Conservation (phyloP, 2,113 vertebrate species). For the Eulemur rufifrons region DNA sequence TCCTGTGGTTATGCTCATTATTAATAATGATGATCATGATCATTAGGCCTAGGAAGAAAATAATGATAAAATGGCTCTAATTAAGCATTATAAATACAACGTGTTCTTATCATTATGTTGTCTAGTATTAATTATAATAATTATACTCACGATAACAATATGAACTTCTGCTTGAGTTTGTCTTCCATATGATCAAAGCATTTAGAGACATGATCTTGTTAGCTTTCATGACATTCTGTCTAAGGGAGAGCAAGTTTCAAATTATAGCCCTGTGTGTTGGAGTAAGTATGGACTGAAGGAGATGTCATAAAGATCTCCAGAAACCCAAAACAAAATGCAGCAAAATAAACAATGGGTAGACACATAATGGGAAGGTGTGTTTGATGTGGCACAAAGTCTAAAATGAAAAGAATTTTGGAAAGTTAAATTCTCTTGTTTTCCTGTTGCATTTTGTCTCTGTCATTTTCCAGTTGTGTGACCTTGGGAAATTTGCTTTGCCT, state of each 20-base stretch:
- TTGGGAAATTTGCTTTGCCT: neutral
- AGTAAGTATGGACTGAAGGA: neutral
- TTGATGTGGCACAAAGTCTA: neutral
- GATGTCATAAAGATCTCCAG: neutral
- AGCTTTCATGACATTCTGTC: neutral
- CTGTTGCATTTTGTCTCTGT: neutral
- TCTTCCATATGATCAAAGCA: slow-evolving; percentile 59
- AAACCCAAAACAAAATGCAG: neutral
- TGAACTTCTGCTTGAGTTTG: slow-evolving; percentile 58
- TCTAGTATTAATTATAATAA: slow-evolving; percentile 73
- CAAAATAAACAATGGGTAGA: neutral
- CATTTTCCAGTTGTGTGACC: slow-evolving; percentile 4
- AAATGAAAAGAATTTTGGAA: neutral
- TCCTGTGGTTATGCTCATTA: slow-evolving; percentile 62
- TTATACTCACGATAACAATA: slow-evolving; percentile 63
- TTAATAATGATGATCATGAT: slow-evolving; percentile 70
- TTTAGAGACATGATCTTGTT: slow-evolving; percentile 28
- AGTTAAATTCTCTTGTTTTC: neutral
- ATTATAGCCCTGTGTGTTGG: neutral
- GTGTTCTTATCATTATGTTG: slow-evolving; percentile 65
- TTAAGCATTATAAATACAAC: slow-evolving; percentile 67
- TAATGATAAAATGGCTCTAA: slow-evolving; percentile 72
- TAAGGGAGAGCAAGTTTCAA: neutral
- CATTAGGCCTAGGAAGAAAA: slow-evolving; percentile 71
- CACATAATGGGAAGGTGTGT: neutral